phyloP scores from a whole-genome alignment of 2,113 vertebrate species.

The Phyllopteryx taeniolatus region DNA sequence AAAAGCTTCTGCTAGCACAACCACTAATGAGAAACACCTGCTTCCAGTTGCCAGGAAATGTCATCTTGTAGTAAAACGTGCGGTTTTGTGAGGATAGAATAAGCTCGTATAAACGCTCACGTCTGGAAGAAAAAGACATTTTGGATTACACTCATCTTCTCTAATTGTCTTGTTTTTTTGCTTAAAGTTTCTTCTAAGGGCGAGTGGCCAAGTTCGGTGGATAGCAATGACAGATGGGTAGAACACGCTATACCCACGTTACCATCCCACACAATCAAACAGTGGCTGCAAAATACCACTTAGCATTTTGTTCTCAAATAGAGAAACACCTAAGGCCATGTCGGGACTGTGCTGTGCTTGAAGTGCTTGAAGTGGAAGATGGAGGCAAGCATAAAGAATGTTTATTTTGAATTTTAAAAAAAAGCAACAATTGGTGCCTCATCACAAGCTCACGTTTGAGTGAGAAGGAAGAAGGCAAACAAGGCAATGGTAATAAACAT shows the following conservation, averaged over 20 bases:
- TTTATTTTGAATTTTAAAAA: background rate
- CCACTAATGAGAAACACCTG: background rate
- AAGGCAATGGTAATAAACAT: background rate
- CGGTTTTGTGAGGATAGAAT: background rate
- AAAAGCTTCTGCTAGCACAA: background rate
- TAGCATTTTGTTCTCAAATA: background rate
- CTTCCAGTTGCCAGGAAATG: slow-evolving; percentile 6
- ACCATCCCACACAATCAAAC: background rate
- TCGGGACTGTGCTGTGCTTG: background rate
- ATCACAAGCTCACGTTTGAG: background rate
- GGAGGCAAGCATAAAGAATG: background rate
- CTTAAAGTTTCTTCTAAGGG: background rate
- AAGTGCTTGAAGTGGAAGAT: background rate
- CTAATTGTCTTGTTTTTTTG: slow-evolving; percentile 2
- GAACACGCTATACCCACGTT: background rate
- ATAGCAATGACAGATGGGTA: slow-evolving; percentile 1
- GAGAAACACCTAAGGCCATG: background rate
- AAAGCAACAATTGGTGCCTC: background rate
- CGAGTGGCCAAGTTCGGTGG: background rate
- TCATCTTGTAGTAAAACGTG: background rate
- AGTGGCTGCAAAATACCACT: background rate
- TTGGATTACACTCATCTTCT: background rate
- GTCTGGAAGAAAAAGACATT: background rate
- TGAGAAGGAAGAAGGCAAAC: background rate
- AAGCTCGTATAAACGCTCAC: background rate